Evolutionary conservation across 1,140 invertebrate genomes (phyloP).

Genomic region (Drosophila pseudoananassae): DNA sequence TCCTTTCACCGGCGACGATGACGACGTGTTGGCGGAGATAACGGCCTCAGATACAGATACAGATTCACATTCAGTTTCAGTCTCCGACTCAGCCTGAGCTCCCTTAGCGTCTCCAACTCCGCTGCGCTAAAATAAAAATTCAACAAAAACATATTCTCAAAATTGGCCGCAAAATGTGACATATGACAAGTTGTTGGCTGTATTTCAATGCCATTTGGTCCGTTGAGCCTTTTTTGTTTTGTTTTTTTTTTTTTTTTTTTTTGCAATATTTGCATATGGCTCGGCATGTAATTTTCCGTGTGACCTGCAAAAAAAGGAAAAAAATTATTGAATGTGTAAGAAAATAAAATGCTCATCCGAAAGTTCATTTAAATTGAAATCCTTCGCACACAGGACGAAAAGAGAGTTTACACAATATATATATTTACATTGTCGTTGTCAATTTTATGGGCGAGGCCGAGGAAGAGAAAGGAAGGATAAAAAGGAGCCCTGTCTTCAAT

Average conservation of each 20-base stretch:
- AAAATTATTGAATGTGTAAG: slow-evolving; percentile 71
- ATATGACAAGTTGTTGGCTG: slow-evolving; percentile 75
- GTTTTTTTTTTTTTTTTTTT: slow-evolving; percentile 25
- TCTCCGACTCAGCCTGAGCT: slow-evolving; percentile 7
- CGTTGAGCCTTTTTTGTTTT: slow-evolving; percentile 34
- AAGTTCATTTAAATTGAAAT: slow-evolving; percentile 83
- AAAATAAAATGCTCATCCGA: slow-evolving; percentile 74
- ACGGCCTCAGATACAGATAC: slow-evolving; percentile 33
- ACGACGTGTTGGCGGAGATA: slow-evolving; percentile 59
- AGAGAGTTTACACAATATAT: neutral
- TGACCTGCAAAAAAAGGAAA: slow-evolving; percentile 48
- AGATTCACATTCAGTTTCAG: slow-evolving; percentile 34
- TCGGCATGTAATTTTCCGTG: slow-evolving; percentile 72
- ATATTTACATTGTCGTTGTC: slow-evolving; percentile 80
- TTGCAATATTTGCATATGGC: slow-evolving; percentile 65
- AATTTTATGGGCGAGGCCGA: slow-evolving; percentile 63
- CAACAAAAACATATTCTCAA: slow-evolving; percentile 30
- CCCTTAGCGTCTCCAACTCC: slow-evolving; percentile 5
- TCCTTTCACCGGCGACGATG: slow-evolving; percentile 68
- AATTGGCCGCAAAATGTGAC: slow-evolving; percentile 76
- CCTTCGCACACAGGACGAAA: slow-evolving; percentile 28
- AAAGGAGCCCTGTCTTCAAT: neutral
- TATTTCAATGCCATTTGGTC: slow-evolving; percentile 71
- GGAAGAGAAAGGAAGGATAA: slow-evolving; percentile 10
- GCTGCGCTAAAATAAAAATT: slow-evolving; percentile 1